phyloP scores from a whole-genome alignment of 2,113 vertebrate genomes.

The Mesoclemmys tuberculata region DNA sequence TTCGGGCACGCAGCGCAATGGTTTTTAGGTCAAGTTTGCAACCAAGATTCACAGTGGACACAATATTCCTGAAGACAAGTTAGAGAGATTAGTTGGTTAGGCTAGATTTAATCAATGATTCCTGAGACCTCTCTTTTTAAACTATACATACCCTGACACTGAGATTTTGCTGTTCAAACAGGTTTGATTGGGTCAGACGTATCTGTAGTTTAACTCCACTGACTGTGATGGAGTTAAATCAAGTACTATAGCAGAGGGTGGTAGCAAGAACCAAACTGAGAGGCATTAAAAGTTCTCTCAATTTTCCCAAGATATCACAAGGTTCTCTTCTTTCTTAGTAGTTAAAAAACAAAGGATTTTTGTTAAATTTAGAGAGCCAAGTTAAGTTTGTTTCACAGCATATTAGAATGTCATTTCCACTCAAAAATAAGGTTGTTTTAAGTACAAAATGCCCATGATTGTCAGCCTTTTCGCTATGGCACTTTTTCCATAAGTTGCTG shows the following conservation, averaged over 20 bases:
- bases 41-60: conserved; percentile 98
- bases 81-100: conserved; percentile 3
- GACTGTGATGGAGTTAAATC: neutral
- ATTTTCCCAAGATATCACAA: neutral
- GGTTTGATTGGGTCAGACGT: neutral
- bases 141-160: neutral
- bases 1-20: conserved; percentile 97
- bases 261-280: neutral
- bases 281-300: neutral
- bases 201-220: neutral
- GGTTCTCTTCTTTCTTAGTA: neutral
- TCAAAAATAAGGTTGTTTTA: neutral
- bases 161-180: neutral
- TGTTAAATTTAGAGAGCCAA: neutral
- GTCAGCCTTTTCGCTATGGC: neutral
- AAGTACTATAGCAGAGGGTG: neutral
- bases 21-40: conserved; percentile 99
- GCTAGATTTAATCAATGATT: neutral
- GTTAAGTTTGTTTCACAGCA: neutral
- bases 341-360: neutral
- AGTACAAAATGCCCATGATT: neutral
- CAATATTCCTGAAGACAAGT: conserved; percentile 90
- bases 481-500: neutral
- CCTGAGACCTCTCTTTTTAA: neutral
- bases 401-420: neutral